These are phyloP conservation scores for Syrista parreyssii DNA, from an alignment of 2,888 invertebrate genomes.

Conservation along the genomic window DNA sequence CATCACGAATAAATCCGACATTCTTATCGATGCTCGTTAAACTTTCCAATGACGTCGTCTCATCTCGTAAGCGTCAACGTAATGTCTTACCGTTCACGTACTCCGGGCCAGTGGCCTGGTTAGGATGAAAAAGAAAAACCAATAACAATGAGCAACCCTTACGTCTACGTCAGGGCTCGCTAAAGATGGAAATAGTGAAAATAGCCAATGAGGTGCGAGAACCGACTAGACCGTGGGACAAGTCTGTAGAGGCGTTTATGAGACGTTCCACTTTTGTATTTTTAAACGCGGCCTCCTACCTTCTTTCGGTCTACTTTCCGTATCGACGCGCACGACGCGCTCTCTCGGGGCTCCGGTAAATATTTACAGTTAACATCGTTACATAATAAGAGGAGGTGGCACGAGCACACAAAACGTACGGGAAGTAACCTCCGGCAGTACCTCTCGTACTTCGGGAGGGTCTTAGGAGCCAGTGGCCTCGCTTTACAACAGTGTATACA, in stretches of 20 bases:
- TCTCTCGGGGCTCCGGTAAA: conserved; percentile 47
- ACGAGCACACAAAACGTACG: conserved; percentile 27
- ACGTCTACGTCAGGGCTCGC: not conserved
- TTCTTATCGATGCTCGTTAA: not conserved
- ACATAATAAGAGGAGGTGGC: conserved; percentile 48
- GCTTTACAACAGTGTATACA: not conserved
- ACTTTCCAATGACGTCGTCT: not conserved
- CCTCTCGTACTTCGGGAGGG: not conserved
- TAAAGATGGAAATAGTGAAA: not conserved
- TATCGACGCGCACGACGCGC: conserved; percentile 30
- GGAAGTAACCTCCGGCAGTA: not conserved
- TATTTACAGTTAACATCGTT: conserved; percentile 62
- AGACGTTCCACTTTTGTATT: conserved; percentile 55
- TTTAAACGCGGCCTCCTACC: conserved; percentile 42
- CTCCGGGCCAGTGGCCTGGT: not conserved
- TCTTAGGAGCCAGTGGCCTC: conserved; percentile 31
- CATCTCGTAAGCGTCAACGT: not conserved
- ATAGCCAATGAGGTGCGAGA: not conserved
- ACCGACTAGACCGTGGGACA: conserved; percentile 1
- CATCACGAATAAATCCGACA: not conserved
- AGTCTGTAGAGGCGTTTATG: conserved; percentile 15
- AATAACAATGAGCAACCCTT: not conserved
- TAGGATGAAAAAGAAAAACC: not conserved
- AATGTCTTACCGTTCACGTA: not conserved
- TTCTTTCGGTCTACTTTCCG: conserved; percentile 55